Conservation (phyloP, 2,888 invertebrate species). For the Steinernema carpocapsae region DNA sequence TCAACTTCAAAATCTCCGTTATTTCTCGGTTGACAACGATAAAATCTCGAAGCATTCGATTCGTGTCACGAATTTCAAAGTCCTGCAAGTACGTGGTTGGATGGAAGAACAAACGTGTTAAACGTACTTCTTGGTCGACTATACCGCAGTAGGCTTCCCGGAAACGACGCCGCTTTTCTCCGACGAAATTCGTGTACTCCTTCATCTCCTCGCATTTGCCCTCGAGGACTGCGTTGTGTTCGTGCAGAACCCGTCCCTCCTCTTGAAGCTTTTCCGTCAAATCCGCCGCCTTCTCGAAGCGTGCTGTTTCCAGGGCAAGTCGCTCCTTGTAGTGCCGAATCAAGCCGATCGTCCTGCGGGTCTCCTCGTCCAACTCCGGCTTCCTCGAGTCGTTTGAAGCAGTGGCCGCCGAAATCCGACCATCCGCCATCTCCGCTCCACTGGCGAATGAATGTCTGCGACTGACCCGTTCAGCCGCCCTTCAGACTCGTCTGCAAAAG, state of each 20-base stretch:
- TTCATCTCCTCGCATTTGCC: not conserved
- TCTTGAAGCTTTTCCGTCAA: not conserved
- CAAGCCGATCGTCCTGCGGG: conserved; percentile 2
- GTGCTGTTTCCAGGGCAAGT: not conserved
- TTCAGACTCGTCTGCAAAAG: no score
- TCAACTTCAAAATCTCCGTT: conserved; percentile 22
- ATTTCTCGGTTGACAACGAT: conserved; percentile 12
- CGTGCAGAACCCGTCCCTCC: not conserved
- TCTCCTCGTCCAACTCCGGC: not conserved
- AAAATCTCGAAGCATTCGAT: conserved; percentile 21
- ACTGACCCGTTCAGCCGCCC: no score
- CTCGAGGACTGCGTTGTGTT: conserved; percentile 13
- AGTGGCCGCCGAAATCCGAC: not conserved
- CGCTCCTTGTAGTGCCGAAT: conserved; percentile 28
- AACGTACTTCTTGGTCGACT: conserved; percentile 20
- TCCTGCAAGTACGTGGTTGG: not conserved
- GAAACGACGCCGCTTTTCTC: conserved; percentile 8
- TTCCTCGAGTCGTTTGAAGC: not conserved
- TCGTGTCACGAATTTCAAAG: conserved; percentile 17
- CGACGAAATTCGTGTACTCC: conserved; percentile 13
- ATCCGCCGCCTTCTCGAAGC: conserved; percentile 4
- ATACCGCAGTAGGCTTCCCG: conserved; percentile 26
- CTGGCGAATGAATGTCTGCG: no score
- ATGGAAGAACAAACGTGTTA: not conserved
- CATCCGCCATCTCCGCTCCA: not conserved